Evolutionary conservation across 2,888 invertebrate species (phyloP).

Genomic region (Tuta absoluta): DNA sequence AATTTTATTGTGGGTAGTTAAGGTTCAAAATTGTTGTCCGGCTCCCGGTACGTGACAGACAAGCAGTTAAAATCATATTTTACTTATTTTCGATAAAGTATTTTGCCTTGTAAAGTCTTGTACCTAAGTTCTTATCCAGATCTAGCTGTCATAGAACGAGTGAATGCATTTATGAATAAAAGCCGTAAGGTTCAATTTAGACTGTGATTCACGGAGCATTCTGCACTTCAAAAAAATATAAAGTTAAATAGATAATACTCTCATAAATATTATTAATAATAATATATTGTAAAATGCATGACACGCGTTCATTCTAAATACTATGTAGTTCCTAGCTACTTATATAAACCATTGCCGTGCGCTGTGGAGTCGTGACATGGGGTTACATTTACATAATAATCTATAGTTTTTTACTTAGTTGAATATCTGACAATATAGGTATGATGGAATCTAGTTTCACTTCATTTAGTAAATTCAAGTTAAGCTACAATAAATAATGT

Average conservation of each 20-base stretch:
- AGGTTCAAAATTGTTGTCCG: too few species aligned
- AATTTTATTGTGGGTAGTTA: too few species aligned
- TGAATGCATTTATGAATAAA: constrained; percentile 1
- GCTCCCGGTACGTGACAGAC: too few species aligned
- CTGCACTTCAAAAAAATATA: constrained; percentile 49
- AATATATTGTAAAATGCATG: constrained; percentile 56
- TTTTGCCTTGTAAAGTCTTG: too few species aligned
- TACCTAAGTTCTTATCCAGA: too few species aligned
- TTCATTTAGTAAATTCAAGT: too few species aligned
- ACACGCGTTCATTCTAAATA: constrained; percentile 61
- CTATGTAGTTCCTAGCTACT: constrained; percentile 62
- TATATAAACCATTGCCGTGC: constrained; percentile 13
- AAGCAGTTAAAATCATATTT: too few species aligned
- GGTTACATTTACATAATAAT: neutral
- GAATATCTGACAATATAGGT: neutral
- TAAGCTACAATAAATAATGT: too few species aligned
- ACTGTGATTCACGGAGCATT: constrained; percentile 46
- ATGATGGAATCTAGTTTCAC: neutral
- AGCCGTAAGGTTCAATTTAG: constrained; percentile 42
- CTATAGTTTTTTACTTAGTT: neutral
- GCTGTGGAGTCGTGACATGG: constrained; percentile 1
- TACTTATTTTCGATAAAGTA: too few species aligned
- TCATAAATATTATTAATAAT: constrained; percentile 52
- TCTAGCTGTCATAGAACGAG: neutral
- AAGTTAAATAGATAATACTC: constrained; percentile 44